Evolutionary conservation across 1,140 invertebrate species (phyloP).

Genomic region (Saccostrea echinata): DNA sequence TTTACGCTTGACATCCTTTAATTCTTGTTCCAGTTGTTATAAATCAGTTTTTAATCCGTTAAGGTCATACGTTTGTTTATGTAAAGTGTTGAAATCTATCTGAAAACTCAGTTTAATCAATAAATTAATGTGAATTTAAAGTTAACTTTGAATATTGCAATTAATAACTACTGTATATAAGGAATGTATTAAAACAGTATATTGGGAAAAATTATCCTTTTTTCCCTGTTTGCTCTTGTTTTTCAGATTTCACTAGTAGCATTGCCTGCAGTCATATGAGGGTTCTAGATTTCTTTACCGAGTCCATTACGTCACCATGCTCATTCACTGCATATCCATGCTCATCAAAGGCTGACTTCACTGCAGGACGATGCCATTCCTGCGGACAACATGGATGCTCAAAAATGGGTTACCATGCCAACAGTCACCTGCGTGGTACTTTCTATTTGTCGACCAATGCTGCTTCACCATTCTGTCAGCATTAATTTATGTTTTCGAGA

Average conservation of each 20-base stretch:
- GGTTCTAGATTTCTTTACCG: constrained; percentile 91
- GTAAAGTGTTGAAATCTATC: too few species aligned
- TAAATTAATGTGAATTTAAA: too few species aligned
- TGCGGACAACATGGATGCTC: constrained; percentile 89
- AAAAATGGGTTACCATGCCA: constrained; percentile 91
- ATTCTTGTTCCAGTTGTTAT: too few species aligned
- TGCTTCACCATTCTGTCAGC: constrained; percentile 62
- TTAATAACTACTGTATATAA: too few species aligned
- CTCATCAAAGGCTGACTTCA: constrained; percentile 84
- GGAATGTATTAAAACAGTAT: too few species aligned
- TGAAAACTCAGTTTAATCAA: too few species aligned
- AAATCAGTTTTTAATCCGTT: too few species aligned
- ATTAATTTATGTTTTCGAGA: not conserved
- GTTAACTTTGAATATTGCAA: too few species aligned
- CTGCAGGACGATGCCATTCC: constrained; percentile 86
- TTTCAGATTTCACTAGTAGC: constrained; percentile 60
- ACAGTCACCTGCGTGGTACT: constrained; percentile 62
- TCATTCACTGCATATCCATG: constrained; percentile 86
- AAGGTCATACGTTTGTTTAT: too few species aligned
- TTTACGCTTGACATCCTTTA: too few species aligned
- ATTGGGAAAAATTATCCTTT: not conserved
- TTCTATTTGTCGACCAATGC: constrained; percentile 69
- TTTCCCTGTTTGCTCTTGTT: constrained; percentile 5
- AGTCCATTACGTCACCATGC: constrained; percentile 88
- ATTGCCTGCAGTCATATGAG: constrained; percentile 92